Base-by-base conservation (phyloP, 2,113 vertebrate species). In the Salvator merianae region DNA sequence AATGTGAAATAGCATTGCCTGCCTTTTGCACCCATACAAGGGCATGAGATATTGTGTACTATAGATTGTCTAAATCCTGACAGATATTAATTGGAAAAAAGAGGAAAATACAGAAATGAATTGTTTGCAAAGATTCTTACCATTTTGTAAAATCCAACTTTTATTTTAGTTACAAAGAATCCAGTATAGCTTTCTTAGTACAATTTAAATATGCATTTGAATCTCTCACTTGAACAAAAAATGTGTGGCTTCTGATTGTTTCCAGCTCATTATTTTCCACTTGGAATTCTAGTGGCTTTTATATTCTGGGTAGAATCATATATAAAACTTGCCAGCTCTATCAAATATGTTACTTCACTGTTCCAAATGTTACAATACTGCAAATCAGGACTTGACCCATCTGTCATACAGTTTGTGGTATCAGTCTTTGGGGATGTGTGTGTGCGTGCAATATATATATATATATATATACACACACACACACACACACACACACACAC, bases 231-330 rank as follows among this genome's bases (percentile, higher is more conserved):
- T 89, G 20, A 22, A 22, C 32, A 22, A 53, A 53, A 94, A 94
- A 96, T 95, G 95, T 97, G 96, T 95, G 95, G 94, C 95, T 95
- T 96, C 96, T 96, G 95, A 97, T 97, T 96, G 96, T 95, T 96
- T 97, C 96, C 96, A 96, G 94, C 96, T 96, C 96, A 96, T 97
- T 96, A 97, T 97, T 97, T 96, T 96, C 95, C 92, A 95, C 90
- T 97, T 96, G 95, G 95, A 97, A 96, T 96, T 95, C 94, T 96
- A 91, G 73, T 97, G 95, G 95, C 94, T 97, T 96, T 97, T 96
- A 97, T 96, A 96, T 96, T 96, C 96, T 96, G 94, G 95, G 94
- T 96, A 96, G 96, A 96, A 96, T 97, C 96, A 97, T 96, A 96
- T 96, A 96, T 96, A 95, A 96, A 95, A 95, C 96, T 95, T 97